Evolutionary conservation across 2,888 invertebrate genomes (phyloP).

Genomic region (Sinhomidia bicolor): DNA sequence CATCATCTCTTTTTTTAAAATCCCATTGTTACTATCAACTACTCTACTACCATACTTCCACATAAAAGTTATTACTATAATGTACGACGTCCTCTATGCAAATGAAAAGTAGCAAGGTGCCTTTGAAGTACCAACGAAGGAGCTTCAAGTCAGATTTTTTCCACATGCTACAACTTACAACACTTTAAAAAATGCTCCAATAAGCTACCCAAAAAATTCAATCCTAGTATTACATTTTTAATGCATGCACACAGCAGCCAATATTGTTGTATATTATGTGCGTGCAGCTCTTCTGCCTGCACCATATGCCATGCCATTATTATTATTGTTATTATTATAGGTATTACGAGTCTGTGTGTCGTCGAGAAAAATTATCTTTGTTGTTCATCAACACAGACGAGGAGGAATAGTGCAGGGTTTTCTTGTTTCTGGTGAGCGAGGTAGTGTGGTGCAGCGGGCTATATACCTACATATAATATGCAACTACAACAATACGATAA

Average conservation of each 20-base stretch:
- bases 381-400: constrained; percentile 22
- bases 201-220: background rate
- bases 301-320: constrained; percentile 11
- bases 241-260: background rate
- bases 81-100: constrained; percentile 13
- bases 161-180: background rate
- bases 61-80: too few species aligned
- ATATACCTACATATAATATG: too few species aligned
- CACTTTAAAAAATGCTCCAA: too few species aligned
- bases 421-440: background rate
- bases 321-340: constrained; percentile 1
- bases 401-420: background rate
- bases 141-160: background rate
- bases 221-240: background rate
- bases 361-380: constrained; percentile 31
- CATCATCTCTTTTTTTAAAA: background rate
- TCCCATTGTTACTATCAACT: background rate
- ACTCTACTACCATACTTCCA: background rate
- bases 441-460: too few species aligned
- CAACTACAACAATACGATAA: too few species aligned
- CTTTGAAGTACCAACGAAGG: background rate
- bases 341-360: constrained; percentile 21
- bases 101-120: constrained; percentile 8
- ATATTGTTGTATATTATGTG: constrained; percentile 14
- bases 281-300: constrained; percentile 15